Evolutionary conservation across 2,888 invertebrate genomes (phyloP), one percentile per base, ranked within the genome.

Genomic region (Acleris cristana): DNA sequence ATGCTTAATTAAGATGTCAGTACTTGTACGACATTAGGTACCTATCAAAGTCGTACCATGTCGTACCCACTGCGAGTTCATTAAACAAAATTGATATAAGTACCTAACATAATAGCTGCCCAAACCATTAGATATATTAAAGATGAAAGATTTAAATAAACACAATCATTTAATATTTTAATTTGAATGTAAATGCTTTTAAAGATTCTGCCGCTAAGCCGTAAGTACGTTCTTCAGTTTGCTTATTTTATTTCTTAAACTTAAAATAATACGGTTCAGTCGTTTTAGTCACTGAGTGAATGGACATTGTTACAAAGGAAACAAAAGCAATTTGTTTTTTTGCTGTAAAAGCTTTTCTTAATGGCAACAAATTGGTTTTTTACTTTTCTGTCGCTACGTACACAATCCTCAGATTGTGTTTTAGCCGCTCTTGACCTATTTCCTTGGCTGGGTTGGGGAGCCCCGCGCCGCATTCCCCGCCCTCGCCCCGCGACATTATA

Each of bases 341-440:
- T 14, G 51, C 51, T 12, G 19, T 21, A 21, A 51, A 18, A 51
- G 51, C 18, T 51, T 51, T 51, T 51, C 51, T 19, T 51, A 51
- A 51, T 51, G 23, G 23, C n/a, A n/a, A 19, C 45, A 57, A 57
- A 21, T 57, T 57, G 44, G 23, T 12, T 56, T 21, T 57, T 57
- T 44, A 23, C 16, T 19, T 18, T 40, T 14, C 30, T 34, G 10
- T 54, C 30, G 6, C 34, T 55, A 19, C 19, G 44, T 12, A 56
- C 34, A 49, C n/a, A 16, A 21, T 51, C 8, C n/a, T 18, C 14
- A 19, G 19, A 44, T 40, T 56, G 16, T 58, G 30, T 45, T 40
- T 23, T 55, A 49, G 53, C 4, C 59, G 59, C 48, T 54, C 65
- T 65, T 65, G 55, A 65, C 65, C 65, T 65, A 60, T 54, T 60